Evolutionary conservation across 35 echinoderm and acorn worm genomes (phyloP).

Genomic region (Lytechinus variegatus): DNA sequence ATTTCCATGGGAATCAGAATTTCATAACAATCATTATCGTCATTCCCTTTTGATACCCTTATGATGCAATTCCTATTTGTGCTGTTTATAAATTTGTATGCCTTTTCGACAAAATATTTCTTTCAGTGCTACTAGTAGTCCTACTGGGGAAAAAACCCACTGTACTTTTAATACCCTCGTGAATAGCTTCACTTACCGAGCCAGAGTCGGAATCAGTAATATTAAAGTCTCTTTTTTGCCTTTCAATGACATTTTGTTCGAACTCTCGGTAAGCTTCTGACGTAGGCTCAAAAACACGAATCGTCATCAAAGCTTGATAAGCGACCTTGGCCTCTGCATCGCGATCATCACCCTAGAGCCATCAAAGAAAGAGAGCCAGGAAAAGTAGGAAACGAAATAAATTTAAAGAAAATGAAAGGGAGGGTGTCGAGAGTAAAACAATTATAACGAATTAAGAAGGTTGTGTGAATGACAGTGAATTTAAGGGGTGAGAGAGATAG

Average conservation of each 20-base stretch:
- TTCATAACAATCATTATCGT: too few relatives aligned
- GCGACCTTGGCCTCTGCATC: constrained; percentile 64
- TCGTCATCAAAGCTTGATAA: constrained; percentile 64
- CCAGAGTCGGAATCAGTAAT: neutral
- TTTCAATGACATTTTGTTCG: neutral
- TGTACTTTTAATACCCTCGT: neutral
- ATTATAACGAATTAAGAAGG: neutral
- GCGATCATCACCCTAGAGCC: constrained; percentile 48
- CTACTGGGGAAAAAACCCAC: too few relatives aligned
- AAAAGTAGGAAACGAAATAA: neutral
- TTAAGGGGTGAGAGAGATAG: neutral
- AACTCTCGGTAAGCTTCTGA: constrained; percentile 51
- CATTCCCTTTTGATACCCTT: too few relatives aligned
- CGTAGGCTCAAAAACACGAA: constrained; percentile 47
- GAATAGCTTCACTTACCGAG: constrained; percentile 10
- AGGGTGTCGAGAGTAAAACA: neutral
- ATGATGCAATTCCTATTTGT: neutral
- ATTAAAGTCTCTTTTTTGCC: constrained; percentile 40
- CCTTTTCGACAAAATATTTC: neutral
- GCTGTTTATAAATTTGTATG: neutral
- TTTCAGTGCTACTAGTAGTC: too few relatives aligned
- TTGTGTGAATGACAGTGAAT: neutral
- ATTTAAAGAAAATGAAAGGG: neutral
- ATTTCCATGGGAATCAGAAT: too few relatives aligned
- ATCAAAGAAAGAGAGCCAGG: neutral